A percentile compares a stretch with the other conserved stretches of the same genome.
Evolutionary conservation across 2,888 invertebrate species (phyloP).

Genomic region (Boloria selene): DNA sequence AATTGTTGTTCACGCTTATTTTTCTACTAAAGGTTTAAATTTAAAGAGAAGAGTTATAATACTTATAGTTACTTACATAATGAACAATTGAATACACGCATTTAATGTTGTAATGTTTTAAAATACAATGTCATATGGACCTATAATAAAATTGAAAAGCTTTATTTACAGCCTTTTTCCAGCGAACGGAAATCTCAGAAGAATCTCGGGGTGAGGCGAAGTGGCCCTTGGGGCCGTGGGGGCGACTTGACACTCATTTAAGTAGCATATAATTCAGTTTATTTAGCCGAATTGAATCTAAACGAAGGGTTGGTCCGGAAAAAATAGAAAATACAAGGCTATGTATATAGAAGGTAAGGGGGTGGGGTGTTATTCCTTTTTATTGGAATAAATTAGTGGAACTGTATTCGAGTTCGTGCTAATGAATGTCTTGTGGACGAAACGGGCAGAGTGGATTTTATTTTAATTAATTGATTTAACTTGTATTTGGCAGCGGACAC

Average conservation of each 20-base stretch:
- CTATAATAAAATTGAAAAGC: conserved; percentile 37
- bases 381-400: conserved; percentile 76
- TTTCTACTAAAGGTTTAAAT: too few relatives aligned
- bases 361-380: conserved; percentile 57
- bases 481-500: conserved; percentile 38
- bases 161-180: conserved; percentile 46
- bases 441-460: conserved; percentile 56
- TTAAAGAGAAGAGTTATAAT: too few relatives aligned
- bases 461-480: conserved; percentile 62
- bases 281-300: conserved; percentile 77
- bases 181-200: conserved; percentile 57
- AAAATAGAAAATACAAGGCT: conserved; percentile 45
- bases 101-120: too few relatives aligned
- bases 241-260: conserved; percentile 84
- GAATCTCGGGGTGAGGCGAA: conserved; percentile 68
- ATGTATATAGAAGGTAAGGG: conserved; percentile 21
- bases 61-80: too few relatives aligned
- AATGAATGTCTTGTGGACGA: conserved; percentile 72
- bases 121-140: too few relatives aligned
- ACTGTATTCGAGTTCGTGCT: conserved; percentile 65
- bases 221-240: conserved; percentile 58
- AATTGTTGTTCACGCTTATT: too few relatives aligned
- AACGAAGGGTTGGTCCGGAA: conserved; percentile 55
- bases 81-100: too few relatives aligned
- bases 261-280: conserved; percentile 88